Evolutionary conservation across 2,113 vertebrate genomes (phyloP).

Genomic region (Poicephalus meyeri): DNA sequence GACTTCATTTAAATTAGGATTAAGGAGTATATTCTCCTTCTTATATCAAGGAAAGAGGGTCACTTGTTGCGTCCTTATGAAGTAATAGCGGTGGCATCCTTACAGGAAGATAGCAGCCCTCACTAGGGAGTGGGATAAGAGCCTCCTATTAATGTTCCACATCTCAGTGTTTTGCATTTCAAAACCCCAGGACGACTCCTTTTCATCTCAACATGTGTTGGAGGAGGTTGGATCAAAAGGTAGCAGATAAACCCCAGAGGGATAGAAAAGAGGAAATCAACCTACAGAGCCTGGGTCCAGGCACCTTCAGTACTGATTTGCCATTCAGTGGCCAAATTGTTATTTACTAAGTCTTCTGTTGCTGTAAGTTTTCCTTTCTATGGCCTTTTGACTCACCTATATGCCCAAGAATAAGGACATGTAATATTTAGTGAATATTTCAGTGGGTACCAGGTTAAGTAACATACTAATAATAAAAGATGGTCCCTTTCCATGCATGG

Average conservation of each 20-base stretch:
- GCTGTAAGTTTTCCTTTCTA: not conserved
- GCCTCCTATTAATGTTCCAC: conserved; percentile 33
- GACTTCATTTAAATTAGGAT: not conserved
- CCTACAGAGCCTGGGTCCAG: not conserved
- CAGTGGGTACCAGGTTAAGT: not conserved
- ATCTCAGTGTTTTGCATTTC: conserved; percentile 50
- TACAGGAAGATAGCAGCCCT: not conserved
- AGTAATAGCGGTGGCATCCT: not conserved
- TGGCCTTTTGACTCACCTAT: not conserved
- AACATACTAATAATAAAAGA: conserved; percentile 24
- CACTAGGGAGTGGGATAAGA: conserved; percentile 12
- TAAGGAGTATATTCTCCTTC: not conserved
- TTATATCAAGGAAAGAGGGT: not conserved
- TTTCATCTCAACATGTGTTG: not conserved
- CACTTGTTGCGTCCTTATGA: not conserved
- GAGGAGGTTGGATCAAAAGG: conserved; percentile 41
- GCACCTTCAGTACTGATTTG: not conserved
- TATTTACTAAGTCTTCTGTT: not conserved
- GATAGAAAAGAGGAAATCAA: not conserved
- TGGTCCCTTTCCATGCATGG: conserved; percentile 28
- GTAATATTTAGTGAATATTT: not conserved
- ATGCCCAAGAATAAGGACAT: not conserved
- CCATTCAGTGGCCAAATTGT: not conserved
- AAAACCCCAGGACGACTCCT: conserved; percentile 27
- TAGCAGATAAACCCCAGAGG: conserved; percentile 45